A percentile compares a stretch with the other conserved stretches of the same genome.
These are phyloP conservation scores for Parus major DNA, from an alignment of 2,113 vertebrate species.

Conservation along the genomic window DNA sequence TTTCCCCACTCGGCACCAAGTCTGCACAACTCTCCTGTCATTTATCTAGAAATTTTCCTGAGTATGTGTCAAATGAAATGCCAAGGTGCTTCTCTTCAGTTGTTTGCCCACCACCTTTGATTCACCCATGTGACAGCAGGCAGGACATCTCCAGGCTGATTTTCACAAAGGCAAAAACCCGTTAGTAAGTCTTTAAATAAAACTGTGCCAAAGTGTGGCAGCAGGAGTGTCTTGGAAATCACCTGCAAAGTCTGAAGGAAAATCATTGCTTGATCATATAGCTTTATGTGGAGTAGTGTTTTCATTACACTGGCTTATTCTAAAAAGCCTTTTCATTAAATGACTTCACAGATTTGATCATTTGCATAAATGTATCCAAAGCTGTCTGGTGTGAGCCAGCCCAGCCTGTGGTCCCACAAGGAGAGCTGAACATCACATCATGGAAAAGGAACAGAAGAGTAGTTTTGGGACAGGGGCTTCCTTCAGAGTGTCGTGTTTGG, in stretches of 20 bases:
- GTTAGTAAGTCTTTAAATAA: background rate
- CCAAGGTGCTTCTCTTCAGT: background rate
- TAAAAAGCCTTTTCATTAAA: constrained; percentile 13
- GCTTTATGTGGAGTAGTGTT: background rate
- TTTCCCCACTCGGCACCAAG: background rate
- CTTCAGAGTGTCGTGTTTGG: background rate
- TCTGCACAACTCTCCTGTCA: background rate
- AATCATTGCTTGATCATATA: background rate
- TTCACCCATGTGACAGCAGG: background rate
- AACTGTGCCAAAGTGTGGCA: background rate
- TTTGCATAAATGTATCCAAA: background rate
- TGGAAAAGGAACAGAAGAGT: background rate
- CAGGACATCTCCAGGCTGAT: background rate
- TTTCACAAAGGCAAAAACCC: background rate
- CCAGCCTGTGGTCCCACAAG: background rate
- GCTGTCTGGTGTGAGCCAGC: background rate
- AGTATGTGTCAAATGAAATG: background rate
- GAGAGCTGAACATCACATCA: background rate
- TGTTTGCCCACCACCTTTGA: background rate
- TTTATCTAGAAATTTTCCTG: background rate
- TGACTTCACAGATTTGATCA: background rate
- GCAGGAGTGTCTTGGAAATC: background rate
- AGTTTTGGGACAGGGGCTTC: background rate
- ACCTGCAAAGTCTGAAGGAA: background rate
- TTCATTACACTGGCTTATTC: background rate